Conservation (phyloP, 1,140 invertebrate genomes). For the Drosophila obscura region DNA sequence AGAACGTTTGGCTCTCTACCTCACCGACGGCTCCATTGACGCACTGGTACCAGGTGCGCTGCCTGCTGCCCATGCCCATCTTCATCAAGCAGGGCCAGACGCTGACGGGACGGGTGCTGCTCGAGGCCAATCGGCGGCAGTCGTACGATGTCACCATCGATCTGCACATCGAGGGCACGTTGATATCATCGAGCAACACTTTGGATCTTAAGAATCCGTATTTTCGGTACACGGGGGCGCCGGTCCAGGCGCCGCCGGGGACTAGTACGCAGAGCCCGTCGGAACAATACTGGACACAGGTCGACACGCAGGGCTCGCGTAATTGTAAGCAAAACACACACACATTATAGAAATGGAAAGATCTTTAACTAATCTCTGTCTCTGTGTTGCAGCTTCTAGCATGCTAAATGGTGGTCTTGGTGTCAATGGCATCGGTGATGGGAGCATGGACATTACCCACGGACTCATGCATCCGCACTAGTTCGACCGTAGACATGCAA, state of each 20-base stretch:
- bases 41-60: slow-evolving; percentile 99
- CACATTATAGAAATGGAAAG: neutral
- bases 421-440: slow-evolving; percentile 90
- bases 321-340: slow-evolving; percentile 63
- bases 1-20: slow-evolving; percentile 98
- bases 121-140: slow-evolving; percentile 98
- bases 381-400: slow-evolving; percentile 86
- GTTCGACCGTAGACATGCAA: slow-evolving; percentile 16
- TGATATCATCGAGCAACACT: slow-evolving; percentile 93
- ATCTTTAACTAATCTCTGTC: neutral
- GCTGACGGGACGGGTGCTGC: slow-evolving; percentile 93
- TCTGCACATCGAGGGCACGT: slow-evolving; percentile 94
- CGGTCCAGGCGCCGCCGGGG: slow-evolving; percentile 94
- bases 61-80: slow-evolving; percentile 96
- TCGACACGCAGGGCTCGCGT: slow-evolving; percentile 87
- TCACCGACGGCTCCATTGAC: slow-evolving; percentile 99
- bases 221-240: slow-evolving; percentile 96
- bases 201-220: slow-evolving; percentile 99
- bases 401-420: slow-evolving; percentile 92
- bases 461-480: slow-evolving; percentile 77
- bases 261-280: slow-evolving; percentile 94
- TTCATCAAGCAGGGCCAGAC: slow-evolving; percentile 97
- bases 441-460: slow-evolving; percentile 87
- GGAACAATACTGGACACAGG: slow-evolving; percentile 94
- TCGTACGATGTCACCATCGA: slow-evolving; percentile 99